Base-by-base conservation (phyloP, 2,888 invertebrate species). In the Drosophila leonis region DNA sequence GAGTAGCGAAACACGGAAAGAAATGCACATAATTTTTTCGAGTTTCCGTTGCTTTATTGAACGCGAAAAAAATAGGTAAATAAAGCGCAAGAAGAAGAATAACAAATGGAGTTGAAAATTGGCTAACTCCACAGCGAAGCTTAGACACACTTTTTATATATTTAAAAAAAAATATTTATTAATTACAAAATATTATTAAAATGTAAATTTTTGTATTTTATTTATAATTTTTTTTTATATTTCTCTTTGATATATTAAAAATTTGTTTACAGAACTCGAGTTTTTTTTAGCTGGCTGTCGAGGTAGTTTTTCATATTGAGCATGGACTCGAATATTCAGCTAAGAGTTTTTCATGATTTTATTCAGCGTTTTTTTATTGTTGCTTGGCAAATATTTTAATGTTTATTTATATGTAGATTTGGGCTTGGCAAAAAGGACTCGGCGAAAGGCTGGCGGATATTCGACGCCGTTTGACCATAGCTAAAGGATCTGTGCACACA, bases 391-490 rank as follows among this genome's bases (percentile, higher is more conserved):
- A 87, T 90, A 90, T 90, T 90, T 91, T 90, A 90, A 90, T 91
- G 89, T 91, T 90, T 92, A 90, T 91, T 92, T 92, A 90, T 90
- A 83, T 87, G 88, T 84, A 84, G 83, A 84, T 88, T 90, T 79
- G 31, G 76, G 77, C 69, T 65, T 57, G 71, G 61, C 71, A 70
- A 86, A 86, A 82, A 83, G 80, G 78, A 80, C 81, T 67, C 44
- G 55, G 42, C 61, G 55, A 70, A 82, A 82, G 61, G 71, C 67
- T 68, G 65, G 76, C 89, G 84, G 83, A 84, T 84, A 81, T 61
- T 74, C 74, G 83, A 72, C 83, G 88, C 88, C 88, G 80, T 75
- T 80, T 76, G 65, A 78, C 69, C 79, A 67, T 61, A 41, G 67
- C 73, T 57, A 64, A 67, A 77, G 75, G 76, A 75, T 72, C 46